A percentile compares a stretch with the other conserved stretches of the same genome.
phyloP scores from a whole-genome alignment of 1,140 invertebrate species.

The Drosophila littoralis region DNA sequence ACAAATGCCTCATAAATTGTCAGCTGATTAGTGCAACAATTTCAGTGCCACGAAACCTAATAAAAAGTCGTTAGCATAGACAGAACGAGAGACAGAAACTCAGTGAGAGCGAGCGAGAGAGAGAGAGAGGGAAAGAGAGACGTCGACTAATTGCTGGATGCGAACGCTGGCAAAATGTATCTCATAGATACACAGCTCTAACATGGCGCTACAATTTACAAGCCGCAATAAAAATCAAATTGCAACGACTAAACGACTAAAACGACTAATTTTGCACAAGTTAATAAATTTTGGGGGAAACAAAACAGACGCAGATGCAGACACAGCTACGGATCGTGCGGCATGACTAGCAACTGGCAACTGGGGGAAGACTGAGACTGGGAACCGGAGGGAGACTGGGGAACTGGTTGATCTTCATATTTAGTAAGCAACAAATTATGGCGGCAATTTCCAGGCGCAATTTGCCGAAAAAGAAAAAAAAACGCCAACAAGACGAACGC shows the following conservation, averaged over 20 bases:
- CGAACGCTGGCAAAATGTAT: conserved; percentile 50
- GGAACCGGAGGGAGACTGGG: conserved; percentile 8
- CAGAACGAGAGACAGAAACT: conserved; percentile 24
- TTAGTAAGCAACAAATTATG: conserved; percentile 81
- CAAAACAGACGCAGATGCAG: conserved; percentile 7
- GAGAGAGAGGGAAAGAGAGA: conserved; percentile 5
- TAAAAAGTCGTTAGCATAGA: conserved; percentile 40
- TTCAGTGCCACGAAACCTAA: conserved; percentile 60
- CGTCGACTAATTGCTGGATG: conserved; percentile 43
- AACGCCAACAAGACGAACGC: conserved; percentile 45
- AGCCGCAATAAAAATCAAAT: conserved; percentile 77
- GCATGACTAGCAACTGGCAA: background rate
- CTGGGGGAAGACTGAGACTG: background rate
- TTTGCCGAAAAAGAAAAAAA: conserved; percentile 69
- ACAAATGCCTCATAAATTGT: conserved; percentile 72
- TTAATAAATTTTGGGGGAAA: conserved; percentile 69
- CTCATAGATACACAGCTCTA: conserved; percentile 61
- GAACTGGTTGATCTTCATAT: conserved; percentile 75
- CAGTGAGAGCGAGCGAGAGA: conserved; percentile 19
- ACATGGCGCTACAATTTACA: conserved; percentile 50
- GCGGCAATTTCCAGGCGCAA: conserved; percentile 78
- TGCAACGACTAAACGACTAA: conserved; percentile 79
- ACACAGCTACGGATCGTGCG: conserved; percentile 20
- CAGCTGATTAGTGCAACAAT: conserved; percentile 79
- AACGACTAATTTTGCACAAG: conserved; percentile 82